These are phyloP conservation scores for Austrolebias charrua DNA, from an alignment of 2,797 vertebrate genomes.

Conservation along the genomic window DNA sequence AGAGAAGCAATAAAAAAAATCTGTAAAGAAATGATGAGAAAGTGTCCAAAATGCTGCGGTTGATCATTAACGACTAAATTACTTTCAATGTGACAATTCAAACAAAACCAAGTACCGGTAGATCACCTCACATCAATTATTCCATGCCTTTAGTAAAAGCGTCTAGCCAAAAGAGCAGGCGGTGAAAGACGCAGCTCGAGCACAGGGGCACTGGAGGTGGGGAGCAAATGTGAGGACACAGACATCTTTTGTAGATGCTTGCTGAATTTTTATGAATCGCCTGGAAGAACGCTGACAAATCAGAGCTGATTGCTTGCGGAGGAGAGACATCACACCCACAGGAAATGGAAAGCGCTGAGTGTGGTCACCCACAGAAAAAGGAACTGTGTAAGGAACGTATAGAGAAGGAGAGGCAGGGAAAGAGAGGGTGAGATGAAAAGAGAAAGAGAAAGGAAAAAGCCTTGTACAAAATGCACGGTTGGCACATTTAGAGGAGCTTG, in stretches of 20 bases:
- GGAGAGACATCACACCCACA: constrained; percentile 83
- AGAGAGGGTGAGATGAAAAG: constrained; percentile 44
- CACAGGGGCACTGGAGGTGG: constrained; percentile 43
- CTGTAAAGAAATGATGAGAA: constrained; percentile 22
- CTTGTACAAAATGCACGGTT: constrained; percentile 78
- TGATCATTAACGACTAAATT: constrained; percentile 23
- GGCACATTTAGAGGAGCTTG: constrained; percentile 80
- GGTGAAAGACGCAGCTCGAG: constrained; percentile 45
- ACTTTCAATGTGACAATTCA: constrained; percentile 42
- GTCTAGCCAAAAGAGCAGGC: constrained; percentile 38
- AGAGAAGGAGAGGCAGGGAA: constrained; percentile 22
- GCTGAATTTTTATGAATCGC: constrained; percentile 84
- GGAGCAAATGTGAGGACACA: constrained; percentile 51
- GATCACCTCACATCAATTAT: constrained; percentile 36
- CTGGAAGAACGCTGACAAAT: constrained; percentile 83
- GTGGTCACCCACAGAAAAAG: constrained; percentile 72
- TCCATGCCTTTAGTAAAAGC: constrained; percentile 41
- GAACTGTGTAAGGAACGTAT: constrained; percentile 57
- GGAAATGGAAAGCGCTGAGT: constrained; percentile 81
- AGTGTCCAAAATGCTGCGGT: constrained; percentile 23
- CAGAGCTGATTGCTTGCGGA: constrained; percentile 81
- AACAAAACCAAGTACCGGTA: constrained; percentile 5
- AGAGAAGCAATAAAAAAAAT: constrained; percentile 31
- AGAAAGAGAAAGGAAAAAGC: constrained; percentile 46
- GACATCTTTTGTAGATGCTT: constrained; percentile 76